Conservation (phyloP, 2,888 invertebrate genomes). For the Tetropium fuscum region DNA sequence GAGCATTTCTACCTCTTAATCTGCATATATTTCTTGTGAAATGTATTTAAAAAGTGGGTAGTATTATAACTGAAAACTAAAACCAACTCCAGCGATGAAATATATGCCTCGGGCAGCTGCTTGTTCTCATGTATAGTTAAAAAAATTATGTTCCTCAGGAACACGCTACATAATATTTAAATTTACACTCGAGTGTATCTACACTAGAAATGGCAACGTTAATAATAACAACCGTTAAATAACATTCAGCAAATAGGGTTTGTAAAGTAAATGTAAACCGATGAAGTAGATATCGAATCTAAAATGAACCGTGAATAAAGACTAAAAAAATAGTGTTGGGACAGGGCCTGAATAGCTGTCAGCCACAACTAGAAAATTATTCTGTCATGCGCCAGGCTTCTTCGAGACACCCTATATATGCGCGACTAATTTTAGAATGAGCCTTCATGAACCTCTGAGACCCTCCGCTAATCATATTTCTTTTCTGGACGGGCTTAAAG, state of each 20-base stretch:
- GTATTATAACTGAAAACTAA: conserved; percentile 26
- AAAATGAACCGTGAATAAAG: too few relatives aligned
- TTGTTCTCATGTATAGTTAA: conserved; percentile 22
- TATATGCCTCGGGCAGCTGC: conserved; percentile 22
- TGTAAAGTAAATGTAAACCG: too few relatives aligned
- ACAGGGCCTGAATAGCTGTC: too few relatives aligned
- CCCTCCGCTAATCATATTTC: too few relatives aligned
- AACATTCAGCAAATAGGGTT: neutral
- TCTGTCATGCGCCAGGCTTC: too few relatives aligned
- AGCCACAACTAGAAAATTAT: too few relatives aligned
- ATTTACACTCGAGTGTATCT: neutral
- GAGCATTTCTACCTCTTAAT: conserved; percentile 30
- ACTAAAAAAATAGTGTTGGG: too few relatives aligned
- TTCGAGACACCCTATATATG: too few relatives aligned
- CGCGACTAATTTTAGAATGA: too few relatives aligned
- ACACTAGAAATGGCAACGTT: neutral
- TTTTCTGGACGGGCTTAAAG: too few relatives aligned
- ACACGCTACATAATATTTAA: neutral
- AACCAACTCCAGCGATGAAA: conserved; percentile 19
- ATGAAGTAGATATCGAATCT: too few relatives aligned
- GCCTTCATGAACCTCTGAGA: too few relatives aligned
- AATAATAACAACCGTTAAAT: neutral
- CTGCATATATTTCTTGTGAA: conserved; percentile 28
- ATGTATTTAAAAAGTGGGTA: conserved; percentile 25
- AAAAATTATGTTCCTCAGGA: neutral